Evolutionary conservation across 2,113 vertebrate genomes (phyloP).

Genomic region (Zootoca vivipara): DNA sequence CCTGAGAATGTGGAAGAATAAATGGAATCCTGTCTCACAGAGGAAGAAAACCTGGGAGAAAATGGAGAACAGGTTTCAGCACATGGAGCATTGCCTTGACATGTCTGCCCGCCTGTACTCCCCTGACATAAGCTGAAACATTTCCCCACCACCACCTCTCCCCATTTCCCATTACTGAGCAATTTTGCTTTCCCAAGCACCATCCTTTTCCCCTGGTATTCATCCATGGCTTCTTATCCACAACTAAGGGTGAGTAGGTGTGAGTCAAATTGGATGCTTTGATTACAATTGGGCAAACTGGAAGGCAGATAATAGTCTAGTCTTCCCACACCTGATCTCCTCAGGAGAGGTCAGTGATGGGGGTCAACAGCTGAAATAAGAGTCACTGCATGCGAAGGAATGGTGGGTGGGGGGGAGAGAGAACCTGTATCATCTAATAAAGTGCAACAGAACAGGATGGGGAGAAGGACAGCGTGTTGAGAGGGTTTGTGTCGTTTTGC

Average conservation of each 20-base stretch:
- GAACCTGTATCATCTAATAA: slow-evolving; percentile 54
- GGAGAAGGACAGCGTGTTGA: slow-evolving; percentile 3
- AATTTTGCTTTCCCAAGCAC: slow-evolving; percentile 30
- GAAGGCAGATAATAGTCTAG: slow-evolving; percentile 68
- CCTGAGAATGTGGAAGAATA: too few relatives aligned
- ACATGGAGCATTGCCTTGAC: neutral
- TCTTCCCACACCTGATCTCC: slow-evolving; percentile 68
- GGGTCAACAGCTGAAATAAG: slow-evolving; percentile 72
- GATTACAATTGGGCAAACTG: slow-evolving; percentile 64
- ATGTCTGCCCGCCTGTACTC: slow-evolving; percentile 34
- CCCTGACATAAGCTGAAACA: slow-evolving; percentile 7
- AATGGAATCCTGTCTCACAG: too few relatives aligned
- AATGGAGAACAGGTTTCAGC: too few relatives aligned
- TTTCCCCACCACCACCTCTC: slow-evolving; percentile 37
- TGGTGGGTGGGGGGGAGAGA: slow-evolving; percentile 29
- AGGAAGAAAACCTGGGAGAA: too few relatives aligned
- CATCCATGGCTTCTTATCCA: slow-evolving; percentile 35
- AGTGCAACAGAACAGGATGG: slow-evolving; percentile 39
- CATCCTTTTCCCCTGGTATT: slow-evolving; percentile 40
- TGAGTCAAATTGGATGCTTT: slow-evolving; percentile 66
- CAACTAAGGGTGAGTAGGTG: slow-evolving; percentile 46
- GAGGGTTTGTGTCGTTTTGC: slow-evolving; percentile 30
- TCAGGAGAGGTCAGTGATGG: slow-evolving; percentile 64
- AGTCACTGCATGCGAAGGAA: slow-evolving; percentile 58
- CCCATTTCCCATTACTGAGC: slow-evolving; percentile 20